Evolutionary conservation across 1,140 invertebrate genomes (phyloP).

Genomic region (Dendrolimus punctatus): DNA sequence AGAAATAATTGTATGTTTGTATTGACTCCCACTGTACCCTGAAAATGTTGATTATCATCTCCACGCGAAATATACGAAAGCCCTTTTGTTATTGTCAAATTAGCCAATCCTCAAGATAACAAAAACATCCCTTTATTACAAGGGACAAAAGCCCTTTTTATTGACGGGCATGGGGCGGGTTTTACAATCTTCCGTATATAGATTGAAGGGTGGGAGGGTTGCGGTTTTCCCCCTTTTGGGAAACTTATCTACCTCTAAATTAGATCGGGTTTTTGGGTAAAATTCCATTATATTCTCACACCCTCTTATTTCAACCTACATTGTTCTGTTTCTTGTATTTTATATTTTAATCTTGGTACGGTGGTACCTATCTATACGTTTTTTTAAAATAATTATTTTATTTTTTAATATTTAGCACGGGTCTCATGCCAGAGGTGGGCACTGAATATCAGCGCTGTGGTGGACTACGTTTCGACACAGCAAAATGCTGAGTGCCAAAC

Average conservation of each 20-base stretch:
- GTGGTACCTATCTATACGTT: slow-evolving; percentile 2
- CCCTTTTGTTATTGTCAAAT: slow-evolving; percentile 71
- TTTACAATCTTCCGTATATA: slow-evolving; percentile 68
- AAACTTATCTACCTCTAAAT: slow-evolving; percentile 18
- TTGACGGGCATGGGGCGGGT: slow-evolving; percentile 54
- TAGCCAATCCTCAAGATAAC: slow-evolving; percentile 71
- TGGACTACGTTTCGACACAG: too few species aligned
- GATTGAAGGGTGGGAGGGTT: slow-evolving; percentile 37
- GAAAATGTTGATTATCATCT: slow-evolving; percentile 58
- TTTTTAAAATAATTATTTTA: neutral
- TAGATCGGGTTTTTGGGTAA: slow-evolving; percentile 15
- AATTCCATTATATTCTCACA: slow-evolving; percentile 13
- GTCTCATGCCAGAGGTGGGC: neutral
- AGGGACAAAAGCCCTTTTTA: slow-evolving; percentile 61
- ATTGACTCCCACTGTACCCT: neutral
- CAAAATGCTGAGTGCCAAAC: neutral
- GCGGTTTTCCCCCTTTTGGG: slow-evolving; percentile 29
- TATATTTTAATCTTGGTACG: too few species aligned
- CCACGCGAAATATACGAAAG: slow-evolving; percentile 47
- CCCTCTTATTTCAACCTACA: neutral
- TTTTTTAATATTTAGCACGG: neutral
- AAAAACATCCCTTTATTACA: slow-evolving; percentile 67
- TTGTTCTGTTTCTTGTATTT: too few species aligned
- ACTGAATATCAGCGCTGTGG: neutral
- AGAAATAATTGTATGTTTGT: too few species aligned